Evolutionary conservation across 1,140 invertebrate species (phyloP).

Genomic region (Drosophila oshimai): DNA sequence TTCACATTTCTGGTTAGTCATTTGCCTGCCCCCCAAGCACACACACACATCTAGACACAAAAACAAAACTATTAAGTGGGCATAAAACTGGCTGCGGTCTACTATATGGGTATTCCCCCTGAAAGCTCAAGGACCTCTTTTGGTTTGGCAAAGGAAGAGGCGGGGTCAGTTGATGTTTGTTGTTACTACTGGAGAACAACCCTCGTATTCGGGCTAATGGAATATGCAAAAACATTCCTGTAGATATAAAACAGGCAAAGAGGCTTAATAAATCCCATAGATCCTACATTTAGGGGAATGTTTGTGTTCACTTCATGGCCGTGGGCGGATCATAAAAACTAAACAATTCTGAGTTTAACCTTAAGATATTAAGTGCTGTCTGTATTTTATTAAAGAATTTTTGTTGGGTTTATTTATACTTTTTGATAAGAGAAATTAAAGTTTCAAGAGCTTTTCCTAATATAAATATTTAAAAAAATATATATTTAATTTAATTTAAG

Average conservation of each 20-base stretch:
- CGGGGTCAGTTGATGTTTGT: slow-evolving; percentile 23
- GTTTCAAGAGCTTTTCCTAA: too few relatives aligned
- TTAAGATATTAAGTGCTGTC: background rate
- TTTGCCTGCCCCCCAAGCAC: slow-evolving; percentile 45
- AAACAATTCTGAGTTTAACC: slow-evolving; percentile 14
- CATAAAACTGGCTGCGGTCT: slow-evolving; percentile 58
- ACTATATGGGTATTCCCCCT: slow-evolving; percentile 15
- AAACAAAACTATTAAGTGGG: slow-evolving; percentile 79
- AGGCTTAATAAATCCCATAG: slow-evolving; percentile 39
- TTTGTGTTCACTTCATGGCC: slow-evolving; percentile 6
- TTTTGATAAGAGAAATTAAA: too few relatives aligned
- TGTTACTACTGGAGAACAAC: slow-evolving; percentile 2
- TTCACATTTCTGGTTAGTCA: slow-evolving; percentile 78
- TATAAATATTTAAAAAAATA: too few relatives aligned
- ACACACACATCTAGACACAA: slow-evolving; percentile 53
- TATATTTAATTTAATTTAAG: too few relatives aligned
- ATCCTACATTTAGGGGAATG: slow-evolving; percentile 27
- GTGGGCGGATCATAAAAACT: slow-evolving; percentile 11
- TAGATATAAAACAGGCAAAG: slow-evolving; percentile 34
- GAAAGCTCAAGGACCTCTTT: slow-evolving; percentile 39
- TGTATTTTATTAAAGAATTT: background rate
- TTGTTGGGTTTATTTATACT: too few relatives aligned
- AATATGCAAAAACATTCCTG: slow-evolving; percentile 47
- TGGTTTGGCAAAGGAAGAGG: background rate
- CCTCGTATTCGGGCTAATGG: slow-evolving; percentile 41